These are phyloP conservation scores for Achatina immaculata DNA, from an alignment of 1,140 invertebrate genomes.

Conservation along the genomic window DNA sequence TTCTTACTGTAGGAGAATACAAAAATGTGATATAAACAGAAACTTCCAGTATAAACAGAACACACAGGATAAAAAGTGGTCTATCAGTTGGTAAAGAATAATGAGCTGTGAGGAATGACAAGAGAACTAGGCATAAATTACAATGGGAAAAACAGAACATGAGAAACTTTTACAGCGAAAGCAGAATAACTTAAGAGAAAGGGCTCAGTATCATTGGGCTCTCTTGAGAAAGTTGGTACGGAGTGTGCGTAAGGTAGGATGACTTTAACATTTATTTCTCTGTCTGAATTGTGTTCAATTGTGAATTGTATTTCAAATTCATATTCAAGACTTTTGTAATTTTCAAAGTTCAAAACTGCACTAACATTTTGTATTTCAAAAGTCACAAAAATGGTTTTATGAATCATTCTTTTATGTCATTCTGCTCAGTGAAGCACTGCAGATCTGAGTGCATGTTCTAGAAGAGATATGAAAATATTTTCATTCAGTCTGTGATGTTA, in stretches of 20 bases:
- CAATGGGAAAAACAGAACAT: constrained; percentile 47
- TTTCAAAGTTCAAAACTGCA: neutral
- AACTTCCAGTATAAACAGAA: no score
- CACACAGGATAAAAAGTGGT: no score
- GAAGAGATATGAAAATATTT: no score
- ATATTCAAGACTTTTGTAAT: neutral
- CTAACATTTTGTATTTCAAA: neutral
- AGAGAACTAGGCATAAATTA: no score
- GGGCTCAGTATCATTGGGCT: constrained; percentile 58
- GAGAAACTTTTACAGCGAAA: constrained; percentile 53
- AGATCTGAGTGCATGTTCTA: no score
- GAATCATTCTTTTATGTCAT: neutral
- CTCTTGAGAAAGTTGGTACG: constrained; percentile 59
- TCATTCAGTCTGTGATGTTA: no score
- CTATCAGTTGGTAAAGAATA: no score
- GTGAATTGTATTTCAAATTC: neutral
- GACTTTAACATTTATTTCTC: neutral
- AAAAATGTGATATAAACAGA: no score
- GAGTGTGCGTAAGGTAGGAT: constrained; percentile 35
- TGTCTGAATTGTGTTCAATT: neutral
- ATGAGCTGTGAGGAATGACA: no score
- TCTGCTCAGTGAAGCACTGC: neutral
- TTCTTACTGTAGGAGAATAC: no score
- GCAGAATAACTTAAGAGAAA: constrained; percentile 49
- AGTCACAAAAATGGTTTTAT: neutral